phyloP scores from a whole-genome alignment of 2,888 invertebrate genomes.

The Brachypterus glaber region DNA sequence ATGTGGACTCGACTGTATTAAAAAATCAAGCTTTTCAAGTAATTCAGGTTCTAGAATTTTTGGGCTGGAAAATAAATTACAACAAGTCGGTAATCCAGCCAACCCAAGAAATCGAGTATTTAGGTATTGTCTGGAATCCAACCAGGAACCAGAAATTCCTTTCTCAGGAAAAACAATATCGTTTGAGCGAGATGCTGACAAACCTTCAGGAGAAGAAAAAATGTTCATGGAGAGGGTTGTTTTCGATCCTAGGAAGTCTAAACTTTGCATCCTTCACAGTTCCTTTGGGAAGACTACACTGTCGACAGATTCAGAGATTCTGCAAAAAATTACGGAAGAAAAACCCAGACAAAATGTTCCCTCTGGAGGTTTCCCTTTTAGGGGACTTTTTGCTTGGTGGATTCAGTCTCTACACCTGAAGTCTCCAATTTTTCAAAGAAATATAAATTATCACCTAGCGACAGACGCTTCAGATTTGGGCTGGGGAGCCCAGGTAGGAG shows the following conservation, averaged over 20 bases:
- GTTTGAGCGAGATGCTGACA: too few species aligned
- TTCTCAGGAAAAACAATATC: too few species aligned
- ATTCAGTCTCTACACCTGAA: conserved; percentile 1
- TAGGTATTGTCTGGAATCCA: conserved; percentile 17
- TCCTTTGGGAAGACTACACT: conserved; percentile 5
- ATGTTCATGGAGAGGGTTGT: conserved; percentile 2
- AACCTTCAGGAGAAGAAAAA: not conserved
- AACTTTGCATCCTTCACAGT: not conserved
- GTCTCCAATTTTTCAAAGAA: not conserved
- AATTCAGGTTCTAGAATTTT: conserved; percentile 4
- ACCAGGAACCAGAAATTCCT: not conserved
- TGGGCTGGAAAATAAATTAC: conserved; percentile 11
- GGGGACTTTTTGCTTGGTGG: conserved; percentile 5
- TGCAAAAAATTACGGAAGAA: not conserved
- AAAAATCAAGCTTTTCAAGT: conserved; percentile 6
- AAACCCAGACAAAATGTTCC: not conserved
- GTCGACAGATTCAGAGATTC: not conserved
- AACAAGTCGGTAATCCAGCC: conserved; percentile 10
- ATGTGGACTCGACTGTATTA: conserved; percentile 8
- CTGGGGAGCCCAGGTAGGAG: too few species aligned
- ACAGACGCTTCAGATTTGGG: too few species aligned
- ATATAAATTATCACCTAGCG: too few species aligned
- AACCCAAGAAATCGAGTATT: conserved; percentile 8
- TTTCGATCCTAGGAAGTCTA: not conserved
- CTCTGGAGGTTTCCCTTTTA: not conserved